A percentile compares a stretch with the other conserved stretches of the same genome.
phyloP scores from a whole-genome alignment of 2,888 invertebrate genomes.

The Microctonus hyperodae region DNA sequence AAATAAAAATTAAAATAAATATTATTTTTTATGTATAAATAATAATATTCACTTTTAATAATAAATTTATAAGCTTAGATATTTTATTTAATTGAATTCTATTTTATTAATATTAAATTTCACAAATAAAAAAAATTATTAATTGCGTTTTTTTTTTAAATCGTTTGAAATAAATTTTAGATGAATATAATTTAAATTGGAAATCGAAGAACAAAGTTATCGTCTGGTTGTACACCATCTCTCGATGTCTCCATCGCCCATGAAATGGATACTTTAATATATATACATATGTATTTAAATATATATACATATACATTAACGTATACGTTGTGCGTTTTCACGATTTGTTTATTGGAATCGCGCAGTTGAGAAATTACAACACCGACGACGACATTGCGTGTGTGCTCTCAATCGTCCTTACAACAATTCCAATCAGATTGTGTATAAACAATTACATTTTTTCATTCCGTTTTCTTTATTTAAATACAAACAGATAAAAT shows the following conservation, averaged over 20 bases:
- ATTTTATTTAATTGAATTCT: not conserved
- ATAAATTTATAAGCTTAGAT: too few species aligned
- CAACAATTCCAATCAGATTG: too few species aligned
- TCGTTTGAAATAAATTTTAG: too few species aligned
- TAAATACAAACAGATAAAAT: too few species aligned
- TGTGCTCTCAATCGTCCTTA: slow-evolving; percentile 45
- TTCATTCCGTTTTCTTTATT: too few species aligned
- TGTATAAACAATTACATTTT: too few species aligned
- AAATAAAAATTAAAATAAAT: too few species aligned
- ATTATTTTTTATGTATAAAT: not conserved
- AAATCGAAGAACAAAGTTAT: slow-evolving; percentile 49
- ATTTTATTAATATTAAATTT: not conserved
- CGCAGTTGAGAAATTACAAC: slow-evolving; percentile 44
- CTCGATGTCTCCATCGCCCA: slow-evolving; percentile 57
- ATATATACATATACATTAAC: slow-evolving; percentile 10
- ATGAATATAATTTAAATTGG: slow-evolving; percentile 26
- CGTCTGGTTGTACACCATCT: slow-evolving; percentile 8
- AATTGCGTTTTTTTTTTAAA: too few species aligned
- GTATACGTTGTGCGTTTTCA: slow-evolving; percentile 32
- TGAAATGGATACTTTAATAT: slow-evolving; percentile 57
- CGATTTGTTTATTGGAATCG: slow-evolving; percentile 55
- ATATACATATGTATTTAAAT: slow-evolving; percentile 52
- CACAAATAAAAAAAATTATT: too few species aligned
- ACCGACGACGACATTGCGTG: too few species aligned
- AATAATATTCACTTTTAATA: too few species aligned